Conservation (phyloP, 2,888 invertebrate species). For the Junonia oenone region DNA sequence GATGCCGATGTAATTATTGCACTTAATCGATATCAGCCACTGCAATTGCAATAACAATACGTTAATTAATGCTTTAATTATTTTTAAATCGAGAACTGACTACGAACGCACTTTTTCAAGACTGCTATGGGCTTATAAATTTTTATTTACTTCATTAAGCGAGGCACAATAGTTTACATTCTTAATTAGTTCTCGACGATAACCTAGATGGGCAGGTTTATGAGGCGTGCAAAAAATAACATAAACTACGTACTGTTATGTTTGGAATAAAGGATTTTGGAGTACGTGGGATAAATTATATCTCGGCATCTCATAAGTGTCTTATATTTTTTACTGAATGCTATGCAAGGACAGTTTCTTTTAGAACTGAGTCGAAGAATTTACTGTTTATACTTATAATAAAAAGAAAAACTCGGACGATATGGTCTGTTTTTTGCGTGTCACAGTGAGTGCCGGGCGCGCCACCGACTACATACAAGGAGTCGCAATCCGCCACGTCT, state of each 20-base stretch:
- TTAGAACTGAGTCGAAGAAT: conserved; percentile 34
- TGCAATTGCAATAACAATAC: conserved; percentile 35
- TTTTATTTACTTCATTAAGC: conserved; percentile 26
- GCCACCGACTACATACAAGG: conserved; percentile 62
- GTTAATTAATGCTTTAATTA: conserved; percentile 33
- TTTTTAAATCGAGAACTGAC: conserved; percentile 23
- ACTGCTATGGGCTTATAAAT: conserved; percentile 3
- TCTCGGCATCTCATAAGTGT: conserved; percentile 33
- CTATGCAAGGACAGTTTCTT: conserved; percentile 38
- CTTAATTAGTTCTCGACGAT: conserved; percentile 19
- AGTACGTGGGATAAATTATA: conserved; percentile 32
- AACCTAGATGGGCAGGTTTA: conserved; percentile 23
- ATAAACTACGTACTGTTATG: conserved; percentile 22
- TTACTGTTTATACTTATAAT: conserved; percentile 38
- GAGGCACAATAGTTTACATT: conserved; percentile 18
- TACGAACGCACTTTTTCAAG: conserved; percentile 21
- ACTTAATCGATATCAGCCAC: conserved; percentile 43
- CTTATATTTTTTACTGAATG: conserved; percentile 31
- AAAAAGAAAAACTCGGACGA: conserved; percentile 60
- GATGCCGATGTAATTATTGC: conserved; percentile 56
- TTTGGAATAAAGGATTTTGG: conserved; percentile 29
- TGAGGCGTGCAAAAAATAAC: conserved; percentile 18
- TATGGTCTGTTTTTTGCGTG: conserved; percentile 67
- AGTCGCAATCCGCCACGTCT: conserved; percentile 63
- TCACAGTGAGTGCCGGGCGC: conserved; percentile 54